A percentile compares a stretch with the other conserved stretches of the same genome.
Conservation (phyloP, 2,888 invertebrate species). For the Drosophila mettleri region DNA sequence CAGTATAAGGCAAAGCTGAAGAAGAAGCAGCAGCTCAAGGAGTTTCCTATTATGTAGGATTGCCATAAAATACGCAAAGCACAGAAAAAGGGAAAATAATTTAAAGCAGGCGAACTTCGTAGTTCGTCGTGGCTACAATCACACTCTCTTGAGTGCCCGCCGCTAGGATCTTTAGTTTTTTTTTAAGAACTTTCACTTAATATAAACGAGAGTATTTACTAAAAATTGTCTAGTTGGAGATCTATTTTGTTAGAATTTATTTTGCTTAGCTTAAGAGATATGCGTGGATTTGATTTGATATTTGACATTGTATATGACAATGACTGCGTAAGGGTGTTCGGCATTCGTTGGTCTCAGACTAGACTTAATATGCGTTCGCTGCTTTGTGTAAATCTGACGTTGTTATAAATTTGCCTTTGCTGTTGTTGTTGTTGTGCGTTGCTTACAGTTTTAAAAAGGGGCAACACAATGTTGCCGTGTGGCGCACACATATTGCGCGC, state of each 20-base stretch:
- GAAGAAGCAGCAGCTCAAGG: neutral
- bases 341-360: neutral
- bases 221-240: too few relatives aligned
- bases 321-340: neutral
- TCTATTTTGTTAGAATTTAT: too few relatives aligned
- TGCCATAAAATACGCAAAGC: slow-evolving; percentile 15
- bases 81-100: neutral
- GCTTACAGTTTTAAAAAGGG: slow-evolving; percentile 34
- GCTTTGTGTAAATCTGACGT: slow-evolving; percentile 45
- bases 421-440: slow-evolving; percentile 17
- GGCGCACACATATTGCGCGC: neutral
- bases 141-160: neutral
- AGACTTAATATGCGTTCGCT: neutral
- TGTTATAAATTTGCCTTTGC: slow-evolving; percentile 45
- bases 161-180: neutral
- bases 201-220: too few relatives aligned
- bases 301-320: too few relatives aligned
- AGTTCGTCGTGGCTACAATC: slow-evolving; percentile 6
- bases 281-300: too few relatives aligned
- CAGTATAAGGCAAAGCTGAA: neutral
- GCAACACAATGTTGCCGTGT: slow-evolving; percentile 44
- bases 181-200: neutral
- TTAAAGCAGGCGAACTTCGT: slow-evolving; percentile 14
- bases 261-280: too few relatives aligned
- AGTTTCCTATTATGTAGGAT: slow-evolving; percentile 43